Evolutionary conservation across 2,888 invertebrate species (phyloP), one percentile per base, ranked within the genome.

Genomic region (Parasteatoda lunata): DNA sequence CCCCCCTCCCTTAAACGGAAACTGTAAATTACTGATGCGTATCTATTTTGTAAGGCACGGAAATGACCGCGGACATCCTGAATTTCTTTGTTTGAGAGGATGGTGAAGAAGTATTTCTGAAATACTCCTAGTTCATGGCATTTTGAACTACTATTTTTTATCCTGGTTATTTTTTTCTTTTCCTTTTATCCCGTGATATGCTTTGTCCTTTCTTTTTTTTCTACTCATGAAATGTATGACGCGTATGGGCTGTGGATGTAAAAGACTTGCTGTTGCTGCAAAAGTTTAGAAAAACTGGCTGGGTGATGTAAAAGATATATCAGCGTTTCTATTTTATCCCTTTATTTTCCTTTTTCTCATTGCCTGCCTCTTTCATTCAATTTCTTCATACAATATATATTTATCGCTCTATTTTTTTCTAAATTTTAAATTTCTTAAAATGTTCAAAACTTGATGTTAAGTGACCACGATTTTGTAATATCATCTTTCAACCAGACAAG

Each of bases 181-280:
- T 45, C 47, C 59, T 71, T 72, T 47, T 69, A 70, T 45, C 69
- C 69, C 30, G 30, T 78, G 52, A 71, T 64, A 71, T n/a, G 15
- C 64, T 71, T 79, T 59, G 6, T 54, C 15, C 8, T 54, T 65
- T 71, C 64, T 79, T 30, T 9, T 4, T 54, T 59, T 65, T 48
- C 45, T 45, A n/a, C 30, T 6, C 59, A 30, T 79, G 79, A 79
- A 72, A 79, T 79, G 59, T 59, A 71, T 64, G 77, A 59, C 54
- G 68, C 51, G 51, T 59, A 54, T 15, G 73, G 64, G 77, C 68
- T 45, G 30, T 64, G 64, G 64, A 51, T 48, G 79, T 71, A 71
- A 79, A 79, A 15, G 71, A 59, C 59, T 78, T 78, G 78, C 78
- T 78, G 78, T 70, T 70, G 59, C 70, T 54, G 78, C 78, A 78